Evolutionary conservation across 1,140 invertebrate genomes (phyloP).

Genomic region (Eufriesea mexicana): DNA sequence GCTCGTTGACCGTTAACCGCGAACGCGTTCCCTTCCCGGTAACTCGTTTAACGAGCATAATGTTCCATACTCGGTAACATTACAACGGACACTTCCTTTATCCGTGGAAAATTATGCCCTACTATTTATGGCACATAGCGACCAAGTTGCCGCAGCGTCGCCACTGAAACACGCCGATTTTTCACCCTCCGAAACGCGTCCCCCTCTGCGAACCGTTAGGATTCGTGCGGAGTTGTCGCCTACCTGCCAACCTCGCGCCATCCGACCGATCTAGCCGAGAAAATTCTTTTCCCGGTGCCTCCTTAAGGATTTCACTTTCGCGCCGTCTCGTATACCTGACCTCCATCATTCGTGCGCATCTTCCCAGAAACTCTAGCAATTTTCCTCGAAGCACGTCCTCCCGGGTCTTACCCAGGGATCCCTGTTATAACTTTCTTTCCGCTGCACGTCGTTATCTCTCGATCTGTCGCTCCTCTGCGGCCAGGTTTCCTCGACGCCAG

Average conservation of each 20-base stretch:
- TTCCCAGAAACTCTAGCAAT: constrained; percentile 13
- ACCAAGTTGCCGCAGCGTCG: neutral
- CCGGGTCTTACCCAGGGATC: no score
- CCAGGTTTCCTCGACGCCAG: neutral
- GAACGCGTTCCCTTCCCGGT: neutral
- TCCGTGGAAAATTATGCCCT: neutral
- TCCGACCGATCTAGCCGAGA: constrained; percentile 13
- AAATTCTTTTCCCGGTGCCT: constrained; percentile 25
- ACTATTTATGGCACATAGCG: neutral
- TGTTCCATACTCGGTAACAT: neutral
- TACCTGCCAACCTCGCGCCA: constrained; percentile 34
- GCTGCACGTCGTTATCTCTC: neutral
- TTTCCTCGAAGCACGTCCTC: constrained; percentile 20
- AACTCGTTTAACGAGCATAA: constrained; percentile 22
- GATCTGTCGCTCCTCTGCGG: no score
- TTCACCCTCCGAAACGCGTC: neutral
- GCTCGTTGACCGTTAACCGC: constrained; percentile 16
- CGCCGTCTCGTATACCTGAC: constrained; percentile 25
- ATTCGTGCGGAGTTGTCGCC: constrained; percentile 30
- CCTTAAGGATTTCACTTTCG: constrained; percentile 20
- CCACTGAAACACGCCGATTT: neutral
- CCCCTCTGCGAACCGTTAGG: constrained; percentile 15
- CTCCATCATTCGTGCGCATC: neutral
- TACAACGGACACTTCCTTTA: neutral
- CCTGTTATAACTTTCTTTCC: neutral